phyloP scores from a whole-genome alignment of 2,888 invertebrate species.

The Stegophylla sp. region DNA sequence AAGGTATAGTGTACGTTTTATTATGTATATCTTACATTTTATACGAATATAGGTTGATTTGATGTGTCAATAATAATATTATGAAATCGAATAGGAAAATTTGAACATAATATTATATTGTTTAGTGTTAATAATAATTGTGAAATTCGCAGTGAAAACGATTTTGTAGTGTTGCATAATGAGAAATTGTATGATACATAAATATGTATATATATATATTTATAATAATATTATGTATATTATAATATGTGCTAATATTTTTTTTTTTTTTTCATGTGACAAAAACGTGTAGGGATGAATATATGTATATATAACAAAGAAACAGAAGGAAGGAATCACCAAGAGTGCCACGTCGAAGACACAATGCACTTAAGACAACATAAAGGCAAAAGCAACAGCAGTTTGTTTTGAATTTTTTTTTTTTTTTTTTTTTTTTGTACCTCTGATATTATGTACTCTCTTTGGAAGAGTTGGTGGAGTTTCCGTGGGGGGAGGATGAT shows the following conservation, averaged over 20 bases:
- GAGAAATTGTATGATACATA: slow-evolving; percentile 12
- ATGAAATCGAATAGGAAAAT: not conserved
- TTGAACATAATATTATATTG: not conserved
- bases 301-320: slow-evolving; percentile 1
- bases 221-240: slow-evolving; percentile 1
- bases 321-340: slow-evolving; percentile 32
- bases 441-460: slow-evolving; percentile 92
- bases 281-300: slow-evolving; percentile 38
- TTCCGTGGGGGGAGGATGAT: slow-evolving; percentile 96
- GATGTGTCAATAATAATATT: not conserved
- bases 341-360: slow-evolving; percentile 51
- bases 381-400: slow-evolving; percentile 60
- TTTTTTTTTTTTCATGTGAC: slow-evolving; percentile 17
- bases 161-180: slow-evolving; percentile 29
- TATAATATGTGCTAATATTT: slow-evolving; percentile 18
- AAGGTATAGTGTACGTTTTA: slow-evolving; percentile 14
- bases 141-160: slow-evolving; percentile 35
- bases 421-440: slow-evolving; percentile 69
- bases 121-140: not conserved
- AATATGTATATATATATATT: slow-evolving; percentile 18
- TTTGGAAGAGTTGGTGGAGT: slow-evolving; percentile 99
- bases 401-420: slow-evolving; percentile 49
- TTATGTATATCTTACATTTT: not conserved
- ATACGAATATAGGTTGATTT: slow-evolving; percentile 7
- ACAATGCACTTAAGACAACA: slow-evolving; percentile 46